phyloP scores from a whole-genome alignment of 2,797 vertebrate species.

The Anniella stebbinsi region DNA sequence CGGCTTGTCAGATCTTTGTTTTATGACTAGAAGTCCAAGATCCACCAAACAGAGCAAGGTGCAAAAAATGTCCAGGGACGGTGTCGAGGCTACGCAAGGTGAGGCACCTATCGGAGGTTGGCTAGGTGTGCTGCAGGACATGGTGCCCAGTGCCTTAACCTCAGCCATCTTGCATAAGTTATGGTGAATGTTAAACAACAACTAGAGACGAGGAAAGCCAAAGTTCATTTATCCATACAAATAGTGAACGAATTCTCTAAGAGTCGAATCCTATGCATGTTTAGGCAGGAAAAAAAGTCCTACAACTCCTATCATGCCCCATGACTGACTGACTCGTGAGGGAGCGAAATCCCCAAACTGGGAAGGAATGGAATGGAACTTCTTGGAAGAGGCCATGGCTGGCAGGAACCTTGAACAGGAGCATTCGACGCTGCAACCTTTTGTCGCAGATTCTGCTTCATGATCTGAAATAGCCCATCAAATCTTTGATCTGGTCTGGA shows the following conservation, averaged over 20 bases:
- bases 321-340: too few species aligned
- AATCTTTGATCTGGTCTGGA: background rate
- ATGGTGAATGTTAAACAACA: background rate
- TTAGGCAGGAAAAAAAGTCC: too few species aligned
- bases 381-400: background rate
- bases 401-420: background rate
- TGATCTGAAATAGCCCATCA: background rate
- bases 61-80: too few species aligned
- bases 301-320: too few species aligned
- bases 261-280: too few species aligned
- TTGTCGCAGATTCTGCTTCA: background rate
- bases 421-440: background rate
- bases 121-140: background rate
- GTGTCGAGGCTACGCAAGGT: too few species aligned
- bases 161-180: background rate
- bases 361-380: background rate
- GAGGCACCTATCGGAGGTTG: background rate
- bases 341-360: too few species aligned
- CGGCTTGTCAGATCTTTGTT: too few species aligned
- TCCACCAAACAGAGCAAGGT: too few species aligned
- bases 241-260: background rate
- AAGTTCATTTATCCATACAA: background rate
- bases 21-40: too few species aligned
- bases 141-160: background rate
- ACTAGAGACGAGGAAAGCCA: background rate